Evolutionary conservation across 2,888 invertebrate genomes (phyloP).

Genomic region (Hetaerina titia): DNA sequence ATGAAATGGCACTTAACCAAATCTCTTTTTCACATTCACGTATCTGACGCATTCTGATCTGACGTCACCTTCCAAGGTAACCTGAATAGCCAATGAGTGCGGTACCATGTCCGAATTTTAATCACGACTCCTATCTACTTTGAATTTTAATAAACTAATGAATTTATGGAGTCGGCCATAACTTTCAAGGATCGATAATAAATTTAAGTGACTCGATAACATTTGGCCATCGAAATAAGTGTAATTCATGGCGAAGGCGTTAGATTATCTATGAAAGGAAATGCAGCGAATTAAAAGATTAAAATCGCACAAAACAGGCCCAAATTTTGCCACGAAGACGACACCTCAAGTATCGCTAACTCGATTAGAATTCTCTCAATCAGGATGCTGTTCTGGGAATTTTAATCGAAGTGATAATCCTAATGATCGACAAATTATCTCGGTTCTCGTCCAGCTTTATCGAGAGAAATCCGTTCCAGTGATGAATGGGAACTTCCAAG

Average conservation of each 20-base stretch:
- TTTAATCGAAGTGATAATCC: too few species aligned
- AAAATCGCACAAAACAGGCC: background rate
- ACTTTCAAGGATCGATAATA: background rate
- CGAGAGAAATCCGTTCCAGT: background rate
- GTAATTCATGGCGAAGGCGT: background rate
- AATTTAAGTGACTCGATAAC: background rate
- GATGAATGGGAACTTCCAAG: background rate
- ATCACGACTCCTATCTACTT: background rate
- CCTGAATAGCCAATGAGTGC: background rate
- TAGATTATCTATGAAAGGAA: background rate
- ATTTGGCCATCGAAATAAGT: background rate
- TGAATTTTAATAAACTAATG: background rate
- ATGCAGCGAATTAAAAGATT: background rate
- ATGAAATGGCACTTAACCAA: background rate
- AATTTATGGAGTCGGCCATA: background rate
- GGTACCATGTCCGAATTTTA: background rate
- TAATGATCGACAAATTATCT: background rate
- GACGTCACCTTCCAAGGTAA: background rate
- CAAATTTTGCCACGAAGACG: background rate
- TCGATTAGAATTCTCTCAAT: too few species aligned
- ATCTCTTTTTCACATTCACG: background rate
- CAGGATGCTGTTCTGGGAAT: too few species aligned
- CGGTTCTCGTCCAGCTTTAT: background rate
- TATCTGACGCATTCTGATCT: background rate
- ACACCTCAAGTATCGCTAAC: too few species aligned